Conservation (phyloP, 2,888 invertebrate genomes). For the Agrotis puta region DNA sequence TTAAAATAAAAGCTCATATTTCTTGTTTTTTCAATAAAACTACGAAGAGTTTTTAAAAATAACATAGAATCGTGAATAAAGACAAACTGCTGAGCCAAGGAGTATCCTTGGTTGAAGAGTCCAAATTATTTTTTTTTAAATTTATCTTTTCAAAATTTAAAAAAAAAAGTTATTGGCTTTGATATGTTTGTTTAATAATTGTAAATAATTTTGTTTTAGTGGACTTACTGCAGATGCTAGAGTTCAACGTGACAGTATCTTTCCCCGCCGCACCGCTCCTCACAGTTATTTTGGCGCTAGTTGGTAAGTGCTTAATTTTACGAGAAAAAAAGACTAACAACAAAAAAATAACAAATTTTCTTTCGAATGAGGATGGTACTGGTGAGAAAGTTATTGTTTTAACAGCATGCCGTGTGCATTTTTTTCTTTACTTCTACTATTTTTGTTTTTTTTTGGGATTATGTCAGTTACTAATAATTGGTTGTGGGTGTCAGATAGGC, state of each 20-base stretch:
- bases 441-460: not conserved
- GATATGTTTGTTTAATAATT: slow-evolving; percentile 27
- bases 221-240: slow-evolving; percentile 99
- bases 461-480: no score
- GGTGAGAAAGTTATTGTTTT: slow-evolving; percentile 9
- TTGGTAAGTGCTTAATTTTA: slow-evolving; percentile 94
- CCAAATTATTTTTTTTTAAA: no score
- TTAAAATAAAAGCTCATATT: not conserved
- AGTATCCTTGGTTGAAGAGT: no score
- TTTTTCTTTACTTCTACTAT: not conserved
- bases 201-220: slow-evolving; percentile 92
- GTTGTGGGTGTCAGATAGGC: no score
- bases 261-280: slow-evolving; percentile 99
- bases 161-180: no score
- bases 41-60: not conserved
- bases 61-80: not conserved
- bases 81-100: no score
- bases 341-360: not conserved
- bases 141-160: not conserved
- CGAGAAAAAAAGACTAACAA: not conserved
- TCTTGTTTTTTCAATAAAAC: no score
- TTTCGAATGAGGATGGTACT: slow-evolving; percentile 20
- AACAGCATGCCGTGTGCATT: not conserved
- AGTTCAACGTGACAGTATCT: slow-evolving; percentile 97
- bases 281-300: slow-evolving; percentile 99